Base-by-base conservation (phyloP, 2,888 invertebrate genomes). In the Neria commutata region DNA sequence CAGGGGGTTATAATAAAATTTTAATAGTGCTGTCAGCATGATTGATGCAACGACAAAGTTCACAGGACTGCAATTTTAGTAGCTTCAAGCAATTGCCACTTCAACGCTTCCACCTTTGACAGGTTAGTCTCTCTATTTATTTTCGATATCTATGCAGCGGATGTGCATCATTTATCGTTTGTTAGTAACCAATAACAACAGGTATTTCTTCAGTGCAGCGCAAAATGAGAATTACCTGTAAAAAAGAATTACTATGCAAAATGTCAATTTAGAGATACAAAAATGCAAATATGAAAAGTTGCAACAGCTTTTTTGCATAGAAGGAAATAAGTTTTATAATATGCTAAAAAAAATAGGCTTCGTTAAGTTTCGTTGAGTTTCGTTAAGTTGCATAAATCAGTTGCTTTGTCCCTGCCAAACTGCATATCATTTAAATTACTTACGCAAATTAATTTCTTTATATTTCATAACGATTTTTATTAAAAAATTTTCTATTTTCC, bases 401-500 rank as follows among this genome's bases (percentile, higher is more conserved):
- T n/a, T 42, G 5, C 6, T 6, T 6, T 42, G 6, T 42, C n/a
- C n/a, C n/a, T n/a, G n/a, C n/a, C n/a, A n/a, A n/a, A n/a, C n/a
- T n/a, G n/a, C n/a, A n/a, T n/a, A n/a, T n/a, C n/a, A n/a, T n/a
- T n/a, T n/a, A n/a, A n/a, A n/a, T n/a, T n/a, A n/a, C n/a, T n/a
- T n/a, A n/a, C n/a, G n/a, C n/a, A n/a, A n/a, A n/a, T n/a, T n/a
- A n/a, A n/a, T n/a, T n/a, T n/a, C n/a, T n/a, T n/a, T n/a, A n/a
- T n/a, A n/a, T n/a, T n/a, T n/a, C n/a, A n/a, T n/a, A n/a, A n/a
- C n/a, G n/a, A n/a, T n/a, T n/a, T n/a, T n/a, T n/a, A n/a, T n/a
- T n/a, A n/a, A 17, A 42, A 42, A 10, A 23, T 37, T 37, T 37
- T 37, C 37, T 14, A 6, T 6, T 37, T 50, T 17, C 60, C 60